These are phyloP conservation scores for Dichetophora obliterata DNA, from an alignment of 2,888 invertebrate species.

Conservation along the genomic window DNA sequence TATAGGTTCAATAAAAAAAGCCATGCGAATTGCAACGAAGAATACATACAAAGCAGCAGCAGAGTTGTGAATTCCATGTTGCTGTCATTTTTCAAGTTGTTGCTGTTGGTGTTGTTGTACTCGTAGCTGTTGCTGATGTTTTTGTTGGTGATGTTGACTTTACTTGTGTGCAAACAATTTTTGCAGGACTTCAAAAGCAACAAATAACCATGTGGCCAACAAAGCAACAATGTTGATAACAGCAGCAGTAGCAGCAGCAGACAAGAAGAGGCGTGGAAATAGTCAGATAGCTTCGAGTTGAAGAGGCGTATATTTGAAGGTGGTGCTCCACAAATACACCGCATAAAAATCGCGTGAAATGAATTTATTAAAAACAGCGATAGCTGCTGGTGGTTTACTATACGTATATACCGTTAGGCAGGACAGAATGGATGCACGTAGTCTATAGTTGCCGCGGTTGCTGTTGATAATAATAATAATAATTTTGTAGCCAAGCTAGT, in stretches of 20 bases:
- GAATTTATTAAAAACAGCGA: constrained; percentile 30
- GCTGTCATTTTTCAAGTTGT: background rate
- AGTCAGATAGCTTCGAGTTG: background rate
- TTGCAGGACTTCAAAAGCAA: background rate
- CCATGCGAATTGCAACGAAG: background rate
- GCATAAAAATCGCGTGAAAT: constrained; percentile 33
- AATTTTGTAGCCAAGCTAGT: background rate
- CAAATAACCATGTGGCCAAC: constrained; percentile 6
- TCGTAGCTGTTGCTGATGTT: background rate
- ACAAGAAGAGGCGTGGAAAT: background rate
- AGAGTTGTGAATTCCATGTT: background rate
- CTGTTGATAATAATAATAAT: constrained; percentile 19
- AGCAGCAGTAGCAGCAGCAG: background rate
- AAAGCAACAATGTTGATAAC: background rate
- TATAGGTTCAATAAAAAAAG: background rate
- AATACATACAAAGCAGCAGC: background rate
- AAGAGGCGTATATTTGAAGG: background rate
- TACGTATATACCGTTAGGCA: background rate
- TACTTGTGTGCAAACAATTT: constrained; percentile 6
- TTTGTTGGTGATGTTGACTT: background rate
- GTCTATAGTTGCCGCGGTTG: constrained; percentile 6
- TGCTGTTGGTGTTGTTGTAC: constrained; percentile 1
- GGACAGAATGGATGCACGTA: background rate
- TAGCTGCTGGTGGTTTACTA: background rate
- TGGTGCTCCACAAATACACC: background rate